These are phyloP conservation scores for Elachura formosa DNA, from an alignment of 2,113 vertebrate genomes.

Conservation along the genomic window DNA sequence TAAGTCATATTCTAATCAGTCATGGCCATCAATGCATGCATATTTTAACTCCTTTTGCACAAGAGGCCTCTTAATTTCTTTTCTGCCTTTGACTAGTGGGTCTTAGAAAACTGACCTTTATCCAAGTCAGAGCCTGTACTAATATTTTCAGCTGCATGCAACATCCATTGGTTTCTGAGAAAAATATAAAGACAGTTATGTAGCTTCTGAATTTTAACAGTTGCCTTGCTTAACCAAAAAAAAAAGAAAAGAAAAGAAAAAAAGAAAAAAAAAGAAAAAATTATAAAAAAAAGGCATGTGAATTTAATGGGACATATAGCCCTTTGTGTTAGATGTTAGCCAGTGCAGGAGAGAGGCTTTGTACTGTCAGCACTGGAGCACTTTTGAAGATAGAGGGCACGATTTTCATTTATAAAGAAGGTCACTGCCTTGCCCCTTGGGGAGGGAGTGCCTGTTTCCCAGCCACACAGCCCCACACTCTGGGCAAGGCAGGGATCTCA, in stretches of 20 bases:
- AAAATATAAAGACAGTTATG: slow-evolving; percentile 50
- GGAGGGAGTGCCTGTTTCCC: neutral
- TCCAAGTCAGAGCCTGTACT: slow-evolving; percentile 30
- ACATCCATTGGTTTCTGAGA: slow-evolving; percentile 51
- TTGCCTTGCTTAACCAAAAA: slow-evolving; percentile 33
- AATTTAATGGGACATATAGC: neutral
- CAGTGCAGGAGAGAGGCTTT: slow-evolving; percentile 30
- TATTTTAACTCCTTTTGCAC: slow-evolving; percentile 56
- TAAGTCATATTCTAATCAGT: slow-evolving; percentile 54
- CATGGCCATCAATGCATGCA: slow-evolving; percentile 31
- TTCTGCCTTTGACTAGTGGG: slow-evolving; percentile 17
- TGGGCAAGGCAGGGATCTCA: neutral
- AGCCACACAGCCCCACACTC: neutral
- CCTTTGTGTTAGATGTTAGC: slow-evolving; percentile 49
- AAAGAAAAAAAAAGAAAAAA: neutral
- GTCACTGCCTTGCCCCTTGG: neutral
- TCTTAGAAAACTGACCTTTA: slow-evolving; percentile 42
- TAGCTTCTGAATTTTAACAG: slow-evolving; percentile 53
- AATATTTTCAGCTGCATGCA: slow-evolving; percentile 58
- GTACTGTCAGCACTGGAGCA: neutral
- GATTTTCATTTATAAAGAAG: neutral
- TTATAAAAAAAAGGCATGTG: neutral
- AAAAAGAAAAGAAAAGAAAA: neutral
- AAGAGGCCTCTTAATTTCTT: slow-evolving; percentile 56
- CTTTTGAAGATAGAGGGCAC: slow-evolving; percentile 31